These are phyloP conservation scores for Lutjanus erythropterus DNA, from an alignment of 2,113 vertebrate genomes.

Conservation along the genomic window DNA sequence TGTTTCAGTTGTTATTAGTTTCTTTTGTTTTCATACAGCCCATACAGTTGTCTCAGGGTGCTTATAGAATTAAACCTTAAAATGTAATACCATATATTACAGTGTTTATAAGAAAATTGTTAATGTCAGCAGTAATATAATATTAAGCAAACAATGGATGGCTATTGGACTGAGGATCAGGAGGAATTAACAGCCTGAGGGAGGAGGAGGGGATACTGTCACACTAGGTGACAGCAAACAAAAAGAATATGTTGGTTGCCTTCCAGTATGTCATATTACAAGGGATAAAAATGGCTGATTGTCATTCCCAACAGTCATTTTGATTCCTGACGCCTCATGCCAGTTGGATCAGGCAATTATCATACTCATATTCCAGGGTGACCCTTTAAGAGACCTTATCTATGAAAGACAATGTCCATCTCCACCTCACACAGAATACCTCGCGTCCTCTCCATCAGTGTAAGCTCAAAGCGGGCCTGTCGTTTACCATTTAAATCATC, in stretches of 20 bases:
- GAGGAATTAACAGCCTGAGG: neutral
- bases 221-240: constrained; percentile 17
- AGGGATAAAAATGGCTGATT: constrained; percentile 6
- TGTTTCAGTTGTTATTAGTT: neutral
- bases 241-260: neutral
- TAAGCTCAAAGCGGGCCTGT: neutral
- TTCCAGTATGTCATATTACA: constrained; percentile 21
- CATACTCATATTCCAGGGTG: neutral
- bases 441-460: neutral
- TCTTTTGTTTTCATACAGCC: neutral
- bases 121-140: neutral
- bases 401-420: neutral
- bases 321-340: neutral
- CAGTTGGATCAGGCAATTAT: neutral
- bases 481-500: constrained; percentile 19
- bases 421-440: neutral
- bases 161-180: neutral
- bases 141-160: neutral
- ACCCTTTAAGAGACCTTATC: neutral
- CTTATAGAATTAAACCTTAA: neutral
- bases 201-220: constrained; percentile 2
- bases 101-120: neutral
- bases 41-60: neutral
- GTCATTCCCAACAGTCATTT: constrained; percentile 11
- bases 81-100: neutral